These are phyloP conservation scores for Oxyruncus cristatus DNA, from an alignment of 2,113 vertebrate genomes.

Conservation along the genomic window DNA sequence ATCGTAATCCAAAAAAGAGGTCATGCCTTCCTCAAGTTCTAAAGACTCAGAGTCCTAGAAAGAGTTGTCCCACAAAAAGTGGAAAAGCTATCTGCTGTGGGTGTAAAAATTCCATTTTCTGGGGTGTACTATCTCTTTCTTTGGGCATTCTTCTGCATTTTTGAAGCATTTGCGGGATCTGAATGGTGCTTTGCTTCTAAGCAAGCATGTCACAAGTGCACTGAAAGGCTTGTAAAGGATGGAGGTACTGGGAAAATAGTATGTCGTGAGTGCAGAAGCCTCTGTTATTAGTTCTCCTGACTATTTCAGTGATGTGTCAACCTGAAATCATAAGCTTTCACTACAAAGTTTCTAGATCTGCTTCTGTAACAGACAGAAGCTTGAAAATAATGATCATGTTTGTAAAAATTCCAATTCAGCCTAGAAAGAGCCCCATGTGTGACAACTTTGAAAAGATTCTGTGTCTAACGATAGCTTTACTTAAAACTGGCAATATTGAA, in stretches of 20 bases:
- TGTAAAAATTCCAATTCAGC: not conserved
- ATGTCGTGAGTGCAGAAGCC: not conserved
- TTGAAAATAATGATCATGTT: not conserved
- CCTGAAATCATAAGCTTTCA: not conserved
- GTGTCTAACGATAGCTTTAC: not conserved
- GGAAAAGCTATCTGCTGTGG: not conserved
- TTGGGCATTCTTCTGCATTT: not conserved
- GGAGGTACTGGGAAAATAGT: not conserved
- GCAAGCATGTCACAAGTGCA: not conserved
- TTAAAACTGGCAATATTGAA: not conserved
- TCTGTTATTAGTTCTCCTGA: not conserved
- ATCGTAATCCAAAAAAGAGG: not conserved
- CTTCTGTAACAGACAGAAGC: not conserved
- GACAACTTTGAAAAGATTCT: not conserved
- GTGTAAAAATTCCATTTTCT: not conserved
- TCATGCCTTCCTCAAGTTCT: not conserved
- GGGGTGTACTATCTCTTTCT: not conserved
- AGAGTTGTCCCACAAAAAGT: not conserved
- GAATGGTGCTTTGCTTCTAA: not conserved
- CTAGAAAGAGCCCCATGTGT: not conserved
- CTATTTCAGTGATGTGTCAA: not conserved
- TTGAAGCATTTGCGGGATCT: not conserved
- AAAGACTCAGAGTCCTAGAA: not conserved
- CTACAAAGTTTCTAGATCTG: not conserved
- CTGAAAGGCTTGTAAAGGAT: not conserved